Evolutionary conservation across 2,888 invertebrate genomes (phyloP).

Genomic region (Xanthorhoe spadicearia): DNA sequence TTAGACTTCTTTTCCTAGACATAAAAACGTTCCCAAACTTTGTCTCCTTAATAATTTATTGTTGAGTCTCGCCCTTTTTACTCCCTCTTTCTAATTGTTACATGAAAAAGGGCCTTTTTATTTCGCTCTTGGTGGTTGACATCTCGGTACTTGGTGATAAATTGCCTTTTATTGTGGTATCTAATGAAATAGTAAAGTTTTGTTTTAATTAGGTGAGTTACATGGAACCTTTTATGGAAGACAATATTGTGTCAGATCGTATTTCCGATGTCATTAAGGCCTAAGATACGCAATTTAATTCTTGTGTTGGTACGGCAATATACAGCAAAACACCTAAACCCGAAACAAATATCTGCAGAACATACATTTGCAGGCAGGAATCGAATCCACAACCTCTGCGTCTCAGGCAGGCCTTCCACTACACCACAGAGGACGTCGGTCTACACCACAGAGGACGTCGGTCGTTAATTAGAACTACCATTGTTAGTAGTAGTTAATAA

Average conservation of each 20-base stretch:
- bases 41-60: conserved; percentile 71
- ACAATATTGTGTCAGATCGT: not conserved
- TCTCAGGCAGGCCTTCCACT: no score
- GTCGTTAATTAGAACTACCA: no score
- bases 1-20: conserved; percentile 48
- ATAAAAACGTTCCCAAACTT: conserved; percentile 62
- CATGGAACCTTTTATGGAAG: not conserved
- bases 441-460: no score
- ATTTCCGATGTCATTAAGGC: no score
- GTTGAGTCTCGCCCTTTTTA: conserved; percentile 57
- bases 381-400: no score
- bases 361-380: no score
- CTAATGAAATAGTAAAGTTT: conserved; percentile 35
- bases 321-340: no score
- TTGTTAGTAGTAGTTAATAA: no score
- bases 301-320: no score
- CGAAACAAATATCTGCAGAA: no score
- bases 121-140: conserved; percentile 59
- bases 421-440: no score
- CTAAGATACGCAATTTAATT: no score
- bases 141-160: conserved; percentile 52
- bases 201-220: conserved; percentile 18
- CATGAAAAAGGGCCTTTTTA: conserved; percentile 60
- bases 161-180: conserved; percentile 42
- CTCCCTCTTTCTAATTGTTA: conserved; percentile 64